Conservation (phyloP, 2,888 invertebrate genomes). For the Hylaea fasciaria region DNA sequence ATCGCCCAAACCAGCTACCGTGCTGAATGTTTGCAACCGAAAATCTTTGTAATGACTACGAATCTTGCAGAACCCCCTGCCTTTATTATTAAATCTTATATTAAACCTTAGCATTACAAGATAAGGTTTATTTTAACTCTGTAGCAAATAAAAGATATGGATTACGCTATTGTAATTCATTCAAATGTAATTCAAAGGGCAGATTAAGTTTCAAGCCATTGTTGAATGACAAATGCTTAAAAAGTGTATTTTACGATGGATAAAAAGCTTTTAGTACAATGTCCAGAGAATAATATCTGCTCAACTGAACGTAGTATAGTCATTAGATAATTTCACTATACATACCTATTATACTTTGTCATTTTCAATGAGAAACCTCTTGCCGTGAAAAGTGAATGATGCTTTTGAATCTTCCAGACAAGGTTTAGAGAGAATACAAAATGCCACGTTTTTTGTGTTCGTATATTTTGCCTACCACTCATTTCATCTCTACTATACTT, state of each 20-base stretch:
- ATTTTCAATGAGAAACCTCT: no score
- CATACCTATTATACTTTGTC: no score
- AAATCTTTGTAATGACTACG: not conserved
- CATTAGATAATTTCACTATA: no score
- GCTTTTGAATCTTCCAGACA: no score
- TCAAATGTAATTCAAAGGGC: constrained; percentile 19
- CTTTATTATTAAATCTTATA: not conserved
- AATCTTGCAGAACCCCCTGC: not conserved
- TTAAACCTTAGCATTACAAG: not conserved
- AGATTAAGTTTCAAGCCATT: constrained; percentile 24
- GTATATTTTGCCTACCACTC: no score
- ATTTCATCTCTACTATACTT: no score
- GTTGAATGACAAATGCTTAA: constrained; percentile 19
- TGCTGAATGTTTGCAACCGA: constrained; percentile 42
- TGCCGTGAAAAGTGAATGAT: no score
- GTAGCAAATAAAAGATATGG: not conserved
- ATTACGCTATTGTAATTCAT: constrained; percentile 8
- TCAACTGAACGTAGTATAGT: no score
- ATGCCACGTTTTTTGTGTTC: no score
- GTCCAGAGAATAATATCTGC: not conserved
- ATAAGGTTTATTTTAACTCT: not conserved
- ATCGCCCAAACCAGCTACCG: constrained; percentile 36
- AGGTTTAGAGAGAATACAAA: no score
- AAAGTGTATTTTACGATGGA: constrained; percentile 22
- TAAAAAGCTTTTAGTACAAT: constrained; percentile 3